These are phyloP conservation scores for Percina caprodes DNA, from an alignment of 2,113 vertebrate species.

Conservation along the genomic window DNA sequence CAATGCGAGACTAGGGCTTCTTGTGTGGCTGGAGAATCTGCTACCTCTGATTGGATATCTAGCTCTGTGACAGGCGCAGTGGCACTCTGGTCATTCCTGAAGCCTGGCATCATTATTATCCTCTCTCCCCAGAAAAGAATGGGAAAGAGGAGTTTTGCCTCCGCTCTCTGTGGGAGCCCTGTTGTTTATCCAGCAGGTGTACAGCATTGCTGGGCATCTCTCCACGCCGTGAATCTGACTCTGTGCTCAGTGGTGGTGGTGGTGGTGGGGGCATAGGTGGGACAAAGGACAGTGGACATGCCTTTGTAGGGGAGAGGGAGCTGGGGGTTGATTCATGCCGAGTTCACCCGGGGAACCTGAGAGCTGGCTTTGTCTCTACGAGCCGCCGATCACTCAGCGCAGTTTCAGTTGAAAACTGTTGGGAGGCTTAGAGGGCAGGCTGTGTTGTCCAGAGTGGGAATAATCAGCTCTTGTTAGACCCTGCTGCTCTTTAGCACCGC, in stretches of 20 bases:
- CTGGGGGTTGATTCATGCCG: conserved; percentile 44
- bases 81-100: background rate
- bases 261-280: background rate
- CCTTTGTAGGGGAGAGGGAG: conserved; percentile 54
- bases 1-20: background rate
- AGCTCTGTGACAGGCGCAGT: too few species aligned
- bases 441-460: conserved; percentile 61
- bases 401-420: conserved; percentile 77
- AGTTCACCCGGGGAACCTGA: conserved; percentile 66
- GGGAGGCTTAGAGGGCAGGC: conserved; percentile 74
- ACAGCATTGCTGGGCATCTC: conserved; percentile 50
- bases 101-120: conserved; percentile 34
- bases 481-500: conserved; percentile 37
- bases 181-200: conserved; percentile 68
- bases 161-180: conserved; percentile 60
- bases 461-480: conserved; percentile 54
- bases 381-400: conserved; percentile 85
- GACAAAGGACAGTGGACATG: conserved; percentile 55
- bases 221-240: conserved; percentile 55
- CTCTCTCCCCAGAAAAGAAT: conserved; percentile 57
- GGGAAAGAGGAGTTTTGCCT: conserved; percentile 63
- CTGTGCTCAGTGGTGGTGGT: conserved; percentile 20
- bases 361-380: conserved; percentile 80
- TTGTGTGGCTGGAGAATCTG: background rate
- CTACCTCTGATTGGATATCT: background rate